Conservation (phyloP, 2,888 invertebrate species). For the Crepidodera aurea region DNA sequence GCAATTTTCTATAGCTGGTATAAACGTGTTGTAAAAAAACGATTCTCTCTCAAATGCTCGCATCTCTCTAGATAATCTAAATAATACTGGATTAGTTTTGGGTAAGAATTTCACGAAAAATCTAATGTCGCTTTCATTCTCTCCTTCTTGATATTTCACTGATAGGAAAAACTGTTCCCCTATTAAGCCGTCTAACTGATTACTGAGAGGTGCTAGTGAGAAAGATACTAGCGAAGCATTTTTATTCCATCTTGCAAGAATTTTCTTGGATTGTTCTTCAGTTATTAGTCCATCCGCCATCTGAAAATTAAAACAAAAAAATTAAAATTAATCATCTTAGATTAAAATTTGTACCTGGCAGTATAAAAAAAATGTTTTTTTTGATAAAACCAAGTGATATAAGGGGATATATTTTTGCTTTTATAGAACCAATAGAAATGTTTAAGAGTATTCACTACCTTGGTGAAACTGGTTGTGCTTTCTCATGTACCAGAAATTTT, state of each 20-base stretch:
- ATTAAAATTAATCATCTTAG: background rate
- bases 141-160: constrained; percentile 34
- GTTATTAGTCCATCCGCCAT: constrained; percentile 7
- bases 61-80: constrained; percentile 40
- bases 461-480: no score
- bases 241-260: constrained; percentile 31
- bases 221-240: constrained; percentile 29
- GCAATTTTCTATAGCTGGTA: constrained; percentile 41
- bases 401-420: no score
- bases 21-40: constrained; percentile 48
- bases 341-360: no score
- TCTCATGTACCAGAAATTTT: no score
- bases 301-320: constrained; percentile 7
- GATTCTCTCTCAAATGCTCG: constrained; percentile 52
- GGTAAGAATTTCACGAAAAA: constrained; percentile 50
- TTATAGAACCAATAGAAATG: no score
- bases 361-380: no score
- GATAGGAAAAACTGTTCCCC: constrained; percentile 44
- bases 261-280: constrained; percentile 35
- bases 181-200: constrained; percentile 44
- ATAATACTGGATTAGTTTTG: constrained; percentile 41
- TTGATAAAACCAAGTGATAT: no score
- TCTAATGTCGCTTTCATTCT: constrained; percentile 21
- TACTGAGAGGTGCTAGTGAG: constrained; percentile 32
- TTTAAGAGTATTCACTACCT: no score